Evolutionary conservation across 37 sponge, comb jelly and placozoan species (phyloP), one percentile per base, ranked within the genome.

Genomic region (Bolinopsis microptera): DNA sequence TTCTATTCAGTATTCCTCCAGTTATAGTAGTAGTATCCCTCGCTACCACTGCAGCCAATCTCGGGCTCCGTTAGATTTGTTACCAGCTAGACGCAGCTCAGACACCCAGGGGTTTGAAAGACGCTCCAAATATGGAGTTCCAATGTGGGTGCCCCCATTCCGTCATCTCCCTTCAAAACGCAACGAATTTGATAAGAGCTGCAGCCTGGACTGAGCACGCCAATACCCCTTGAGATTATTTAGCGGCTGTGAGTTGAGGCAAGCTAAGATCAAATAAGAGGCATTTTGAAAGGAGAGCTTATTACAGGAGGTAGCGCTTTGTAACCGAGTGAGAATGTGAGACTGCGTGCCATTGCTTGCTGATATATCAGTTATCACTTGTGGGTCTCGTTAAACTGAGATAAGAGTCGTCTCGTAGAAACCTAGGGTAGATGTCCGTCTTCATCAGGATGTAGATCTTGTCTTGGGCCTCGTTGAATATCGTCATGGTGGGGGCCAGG

Each of bases 351-450:
- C 13, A 13, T 5, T 18, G 13, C 61, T 13, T 48, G 61, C 9
- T 5, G 13, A 13, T 48, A 18, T 13, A 13, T 48, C 61, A 48
- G 61, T 48, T 48, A 13, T 48, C 61, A 18, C 61, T 13, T 5
- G 9, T 72, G 3, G 74, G 74, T 72, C 74, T 72, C 25, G 83
- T 35, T 9, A 82, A 23, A 35, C 38, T 34, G 31, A 21, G 22
- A 23, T 23, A 82, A 35, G 37, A 82, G 5, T 82, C 83, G 83
- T 82, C 83, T 36, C 83, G 35, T 3, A 97, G 77, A 74, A 95
- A 97, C 30, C 97, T 80, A 24, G 97, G 96, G 83, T 97, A 97
- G 33, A 97, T 95, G 69, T 97, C 97, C 38, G 94, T 96, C 96
- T 96, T 93, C 97, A 97, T 97, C 80, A 97, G 83, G 68, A 92